Conservation (phyloP, 2,888 invertebrate genomes). For the Caenorhabditis sp. region DNA sequence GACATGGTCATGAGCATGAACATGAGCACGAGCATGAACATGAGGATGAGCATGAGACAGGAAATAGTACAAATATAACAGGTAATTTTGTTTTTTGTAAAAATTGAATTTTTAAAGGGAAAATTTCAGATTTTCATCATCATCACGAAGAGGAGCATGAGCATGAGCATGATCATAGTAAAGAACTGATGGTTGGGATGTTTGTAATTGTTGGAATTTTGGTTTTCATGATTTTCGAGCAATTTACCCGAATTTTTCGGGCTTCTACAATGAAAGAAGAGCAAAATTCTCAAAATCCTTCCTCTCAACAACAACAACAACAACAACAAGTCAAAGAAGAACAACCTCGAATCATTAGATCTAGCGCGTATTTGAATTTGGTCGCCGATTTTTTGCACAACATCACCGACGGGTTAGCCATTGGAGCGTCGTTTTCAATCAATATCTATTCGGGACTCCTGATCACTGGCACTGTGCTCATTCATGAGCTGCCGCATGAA, state of each 20-base stretch:
- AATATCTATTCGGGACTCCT: constrained; percentile 71
- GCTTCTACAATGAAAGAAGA: constrained; percentile 65
- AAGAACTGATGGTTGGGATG: constrained; percentile 20
- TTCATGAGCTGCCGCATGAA: constrained; percentile 97
- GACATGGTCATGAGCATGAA: not conserved
- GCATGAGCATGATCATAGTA: constrained; percentile 22
- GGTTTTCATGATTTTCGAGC: constrained; percentile 78
- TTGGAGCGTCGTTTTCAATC: constrained; percentile 83
- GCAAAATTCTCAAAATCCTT: not conserved
- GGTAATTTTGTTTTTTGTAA: too few relatives aligned
- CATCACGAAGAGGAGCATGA: constrained; percentile 1
- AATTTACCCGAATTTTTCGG: constrained; percentile 85
- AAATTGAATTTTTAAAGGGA: constrained; percentile 4
- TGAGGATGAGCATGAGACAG: too few relatives aligned
- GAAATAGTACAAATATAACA: too few relatives aligned
- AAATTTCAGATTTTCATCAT: constrained; percentile 73
- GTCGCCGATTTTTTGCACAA: constrained; percentile 98
- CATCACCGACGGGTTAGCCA: constrained; percentile 97
- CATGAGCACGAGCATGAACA: not conserved
- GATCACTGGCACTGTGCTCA: constrained; percentile 92
- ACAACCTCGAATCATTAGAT: constrained; percentile 11
- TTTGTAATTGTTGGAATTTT: constrained; percentile 52
- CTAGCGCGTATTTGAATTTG: constrained; percentile 89
- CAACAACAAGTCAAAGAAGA: constrained; percentile 6
- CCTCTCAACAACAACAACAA: too few relatives aligned